Evolutionary conservation across 2,113 vertebrate genomes (phyloP), one percentile per base, ranked within the genome.

Genomic region (Sciurus niger): DNA sequence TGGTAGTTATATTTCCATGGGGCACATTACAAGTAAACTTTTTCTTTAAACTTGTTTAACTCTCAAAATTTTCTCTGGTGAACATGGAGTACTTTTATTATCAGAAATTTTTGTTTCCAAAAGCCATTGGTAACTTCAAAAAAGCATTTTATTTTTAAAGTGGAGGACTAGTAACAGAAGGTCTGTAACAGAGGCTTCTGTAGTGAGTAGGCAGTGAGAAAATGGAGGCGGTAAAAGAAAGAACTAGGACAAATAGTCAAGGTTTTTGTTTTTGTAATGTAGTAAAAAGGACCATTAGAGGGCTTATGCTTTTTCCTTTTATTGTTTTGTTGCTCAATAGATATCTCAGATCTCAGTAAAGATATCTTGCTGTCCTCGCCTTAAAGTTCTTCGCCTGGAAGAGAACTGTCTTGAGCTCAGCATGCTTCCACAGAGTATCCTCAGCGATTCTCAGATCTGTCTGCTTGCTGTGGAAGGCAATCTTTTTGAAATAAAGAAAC

Each of bases 341-440:
- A 99, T 99, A 98, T 99, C 99, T 1, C 98, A 98, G 95, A 98
- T 99, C 97, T 99, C 99, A 0, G 96, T 98, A 18, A 99, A 99
- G 89, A 99, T 99, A 84, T 99, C 99, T 30, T 98, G 74, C 51
- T 99, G 99, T 97, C 99, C 99, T 51, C 99, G 99, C 46, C 99
- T 99, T 94, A 99, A 99, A 98, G 99, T 99, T 77, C 98, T 99
- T 68, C 99, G 99, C 46, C 98, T 99, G 96, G 99, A 99, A 98
- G 99, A 99, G 98, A 99, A 99, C 98, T 99, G 99, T 87, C 98
- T 99, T 98, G 99, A 99, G 79, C 98, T 99, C 93, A 98, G 98
- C 80, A 99, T 99, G 98, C 99, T 99, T 96, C 99, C 99, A 28
- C 94, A 98, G 34, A 99, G 99, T 93, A 99, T 99, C 97, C 99